A percentile compares a stretch with the other conserved stretches of the same genome.
Evolutionary conservation across 2,797 vertebrate species (phyloP).

Genomic region (Cuculus canorus): DNA sequence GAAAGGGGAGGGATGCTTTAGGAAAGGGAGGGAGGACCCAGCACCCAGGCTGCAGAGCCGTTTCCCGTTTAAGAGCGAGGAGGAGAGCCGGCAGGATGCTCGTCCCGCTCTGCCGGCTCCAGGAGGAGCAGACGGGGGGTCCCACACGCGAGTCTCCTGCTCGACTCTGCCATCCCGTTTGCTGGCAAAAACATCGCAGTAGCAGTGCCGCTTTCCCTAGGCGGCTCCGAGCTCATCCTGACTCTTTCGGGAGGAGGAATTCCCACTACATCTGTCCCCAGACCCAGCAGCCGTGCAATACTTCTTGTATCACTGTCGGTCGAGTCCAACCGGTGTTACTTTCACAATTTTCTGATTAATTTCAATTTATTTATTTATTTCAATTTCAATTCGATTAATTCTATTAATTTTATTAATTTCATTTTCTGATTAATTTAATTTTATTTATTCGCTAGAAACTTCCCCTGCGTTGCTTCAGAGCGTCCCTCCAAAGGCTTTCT

Average conservation of each 20-base stretch:
- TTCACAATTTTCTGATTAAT: not conserved
- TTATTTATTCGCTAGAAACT: conserved; percentile 77
- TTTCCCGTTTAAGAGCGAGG: accelerated
- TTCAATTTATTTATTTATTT: not conserved
- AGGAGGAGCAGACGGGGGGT: not conserved
- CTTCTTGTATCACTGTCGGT: not conserved
- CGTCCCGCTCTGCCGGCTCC: not conserved
- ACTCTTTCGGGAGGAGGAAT: not conserved
- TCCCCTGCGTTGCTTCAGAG: conserved; percentile 80
- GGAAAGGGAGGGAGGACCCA: not conserved
- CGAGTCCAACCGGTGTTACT: not conserved
- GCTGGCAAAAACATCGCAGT: not conserved
- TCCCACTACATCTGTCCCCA: not conserved
- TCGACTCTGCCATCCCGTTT: not conserved
- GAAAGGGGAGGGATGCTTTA: accelerated
- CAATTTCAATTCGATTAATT: no score
- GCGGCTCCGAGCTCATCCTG: not conserved
- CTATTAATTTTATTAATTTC: not conserved
- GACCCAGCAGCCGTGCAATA: not conserved
- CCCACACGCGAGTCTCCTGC: not conserved
- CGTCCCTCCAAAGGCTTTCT: conserved; percentile 86
- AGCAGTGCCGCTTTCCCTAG: accelerated
- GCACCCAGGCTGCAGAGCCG: not conserved
- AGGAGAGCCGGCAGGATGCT: not conserved
- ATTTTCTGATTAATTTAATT: not conserved